Conservation (phyloP, 2,797 vertebrate species). For the Loris lydekkerianus region DNA sequence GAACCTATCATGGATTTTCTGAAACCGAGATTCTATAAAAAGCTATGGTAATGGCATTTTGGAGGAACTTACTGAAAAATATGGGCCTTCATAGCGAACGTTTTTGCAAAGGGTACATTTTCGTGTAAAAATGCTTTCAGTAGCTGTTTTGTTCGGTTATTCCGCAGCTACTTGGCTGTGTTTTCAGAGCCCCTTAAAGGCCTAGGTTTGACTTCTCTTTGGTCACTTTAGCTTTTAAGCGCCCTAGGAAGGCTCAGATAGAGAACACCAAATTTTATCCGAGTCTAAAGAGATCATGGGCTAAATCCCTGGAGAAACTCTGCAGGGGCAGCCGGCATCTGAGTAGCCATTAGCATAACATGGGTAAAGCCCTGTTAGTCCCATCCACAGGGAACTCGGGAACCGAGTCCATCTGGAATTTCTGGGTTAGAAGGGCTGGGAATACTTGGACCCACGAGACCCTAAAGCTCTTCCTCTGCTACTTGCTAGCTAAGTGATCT, state of each 20-base stretch:
- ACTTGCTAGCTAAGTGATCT: not conserved
- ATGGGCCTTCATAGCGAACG: not conserved
- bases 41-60: not conserved
- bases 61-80: slow-evolving; percentile 49
- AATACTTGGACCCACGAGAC: not conserved
- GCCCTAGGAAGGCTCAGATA: not conserved
- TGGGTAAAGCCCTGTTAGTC: not conserved
- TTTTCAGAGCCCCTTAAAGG: slow-evolving; percentile 22
- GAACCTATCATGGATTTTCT: slow-evolving; percentile 39
- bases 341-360: not conserved
- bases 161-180: not conserved
- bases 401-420: not conserved
- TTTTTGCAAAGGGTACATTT: slow-evolving; percentile 59
- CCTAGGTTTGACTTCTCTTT: slow-evolving; percentile 22
- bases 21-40: slow-evolving; percentile 55
- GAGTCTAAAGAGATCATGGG: not conserved
- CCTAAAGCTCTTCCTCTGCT: not conserved
- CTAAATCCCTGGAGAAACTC: not conserved
- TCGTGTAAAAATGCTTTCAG: not conserved
- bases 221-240: not conserved
- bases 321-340: not conserved
- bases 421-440: not conserved
- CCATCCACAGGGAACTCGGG: too few species aligned
- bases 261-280: not conserved
- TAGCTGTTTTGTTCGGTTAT: not conserved